These are phyloP conservation scores for Megaceryle torquata DNA, from an alignment of 2,113 vertebrate species.

Conservation along the genomic window DNA sequence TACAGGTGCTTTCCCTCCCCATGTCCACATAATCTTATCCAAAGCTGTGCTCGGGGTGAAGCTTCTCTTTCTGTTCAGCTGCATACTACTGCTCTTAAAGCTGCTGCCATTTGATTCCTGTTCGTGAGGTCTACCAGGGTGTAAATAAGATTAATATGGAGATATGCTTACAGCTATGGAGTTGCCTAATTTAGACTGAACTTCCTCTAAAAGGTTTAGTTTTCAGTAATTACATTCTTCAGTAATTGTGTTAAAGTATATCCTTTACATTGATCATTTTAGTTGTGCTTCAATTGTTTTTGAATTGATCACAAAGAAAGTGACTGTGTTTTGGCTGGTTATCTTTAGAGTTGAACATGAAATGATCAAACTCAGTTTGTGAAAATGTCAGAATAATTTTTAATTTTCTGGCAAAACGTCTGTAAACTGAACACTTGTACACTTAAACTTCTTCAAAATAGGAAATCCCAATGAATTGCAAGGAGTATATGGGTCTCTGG, in stretches of 20 bases:
- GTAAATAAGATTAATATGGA: conserved; percentile 25
- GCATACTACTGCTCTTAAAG: neutral
- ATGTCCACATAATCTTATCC: neutral
- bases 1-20: neutral
- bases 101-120: neutral
- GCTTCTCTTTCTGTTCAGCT: neutral
- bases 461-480: neutral
- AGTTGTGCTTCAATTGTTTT: conserved; percentile 37
- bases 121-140: neutral
- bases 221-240: conserved; percentile 27
- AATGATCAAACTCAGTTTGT: neutral
- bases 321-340: neutral
- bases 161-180: neutral
- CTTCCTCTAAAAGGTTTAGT: conserved; percentile 13
- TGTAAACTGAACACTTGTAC: neutral
- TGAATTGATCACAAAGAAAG: conserved; percentile 32
- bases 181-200: neutral
- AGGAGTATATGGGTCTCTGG: neutral
- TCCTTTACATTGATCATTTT: conserved; percentile 40
- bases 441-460: neutral
- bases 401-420: neutral
- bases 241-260: conserved; percentile 22
- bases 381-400: conserved; percentile 17
- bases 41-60: neutral
- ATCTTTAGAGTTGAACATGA: neutral